Base-by-base conservation (phyloP, 37 sponge, comb jelly and placozoan species). In the Halisarca cf. caerulea region DNA sequence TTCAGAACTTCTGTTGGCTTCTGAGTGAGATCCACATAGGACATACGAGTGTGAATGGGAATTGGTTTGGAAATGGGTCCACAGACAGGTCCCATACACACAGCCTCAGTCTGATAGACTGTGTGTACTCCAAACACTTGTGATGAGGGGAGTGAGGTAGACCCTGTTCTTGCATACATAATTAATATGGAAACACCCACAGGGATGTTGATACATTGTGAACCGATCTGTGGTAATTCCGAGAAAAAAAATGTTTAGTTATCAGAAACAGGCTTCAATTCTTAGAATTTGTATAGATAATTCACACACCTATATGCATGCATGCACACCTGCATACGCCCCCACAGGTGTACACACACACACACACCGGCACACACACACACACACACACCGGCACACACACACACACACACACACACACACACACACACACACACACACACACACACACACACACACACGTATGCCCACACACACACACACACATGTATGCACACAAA, bases 11-110 rank as follows among this genome's bases (percentile, higher is more conserved):
- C 40, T 15, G 21, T 23, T 33, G 87, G 87, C 3, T 17, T 9
- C 38, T 43, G 58, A 30, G 64, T 81, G 0, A 87, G 37, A 25
- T 87, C 82, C 17, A 81, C 44, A 57, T 80, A 87, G 8, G 81
- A 69, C 41, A 87, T 82, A 17, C 59, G 20, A 9, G 77, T 82
- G 45, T 82, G 88, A 0, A 87, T 45, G 47, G 43, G 14, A 20
- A 82, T 58, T 15, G 43, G 61, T 60, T 14, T 81, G 60, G 61
- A 30, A 23, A 40, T 59, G 8, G 60, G 41, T 61, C 80, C 42
- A 30, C 47, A 64, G 40, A 23, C 38, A 24, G 44, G 17, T 20
- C 77, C 77, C 42, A 74, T 3, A 38, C 77, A 74, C 24, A 74
- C 77, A 6, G 24, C 1, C 20, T 74, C 77, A 21, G 77, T 74